A percentile compares a stretch with the other conserved stretches of the same genome.
Conservation (phyloP, 2,797 vertebrate genomes). For the Sparidentex hasta region DNA sequence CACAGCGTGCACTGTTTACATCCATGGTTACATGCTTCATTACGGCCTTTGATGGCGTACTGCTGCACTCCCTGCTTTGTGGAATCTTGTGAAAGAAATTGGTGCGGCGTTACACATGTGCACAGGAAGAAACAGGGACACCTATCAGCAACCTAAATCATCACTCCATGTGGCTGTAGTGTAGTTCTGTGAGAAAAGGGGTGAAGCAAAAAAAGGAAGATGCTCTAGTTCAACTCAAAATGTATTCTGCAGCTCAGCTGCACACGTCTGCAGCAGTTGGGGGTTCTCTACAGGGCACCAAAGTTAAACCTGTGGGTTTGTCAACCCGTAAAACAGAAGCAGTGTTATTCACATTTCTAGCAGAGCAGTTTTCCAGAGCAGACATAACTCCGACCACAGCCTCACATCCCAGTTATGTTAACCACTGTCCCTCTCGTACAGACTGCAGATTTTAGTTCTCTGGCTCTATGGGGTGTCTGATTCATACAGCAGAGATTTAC, state of each 20-base stretch:
- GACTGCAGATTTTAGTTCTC: conserved; percentile 39
- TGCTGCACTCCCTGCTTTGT: background rate
- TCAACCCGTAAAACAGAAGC: conserved; percentile 38
- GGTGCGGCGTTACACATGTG: too few relatives aligned
- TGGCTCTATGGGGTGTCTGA: conserved; percentile 38
- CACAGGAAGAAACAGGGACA: background rate
- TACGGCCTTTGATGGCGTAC: background rate
- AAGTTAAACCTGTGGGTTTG: conserved; percentile 19
- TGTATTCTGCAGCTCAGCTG: conserved; percentile 26
- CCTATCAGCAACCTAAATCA: background rate
- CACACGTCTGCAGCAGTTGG: conserved; percentile 14
- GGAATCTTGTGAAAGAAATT: background rate
- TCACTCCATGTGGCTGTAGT: background rate
- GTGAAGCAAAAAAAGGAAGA: conserved; percentile 12
- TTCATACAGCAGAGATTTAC: conserved; percentile 54
- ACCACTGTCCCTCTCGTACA: conserved; percentile 29
- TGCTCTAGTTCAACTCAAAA: conserved; percentile 18
- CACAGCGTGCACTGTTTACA: background rate
- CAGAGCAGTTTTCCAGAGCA: conserved; percentile 44
- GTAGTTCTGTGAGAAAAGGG: background rate
- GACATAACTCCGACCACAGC: conserved; percentile 28
- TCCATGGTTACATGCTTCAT: background rate
- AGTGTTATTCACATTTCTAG: conserved; percentile 35
- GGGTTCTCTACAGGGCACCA: conserved; percentile 22
- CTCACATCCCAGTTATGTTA: conserved; percentile 42